Conservation (phyloP, 2,113 vertebrate genomes). For the Gobius niger region DNA sequence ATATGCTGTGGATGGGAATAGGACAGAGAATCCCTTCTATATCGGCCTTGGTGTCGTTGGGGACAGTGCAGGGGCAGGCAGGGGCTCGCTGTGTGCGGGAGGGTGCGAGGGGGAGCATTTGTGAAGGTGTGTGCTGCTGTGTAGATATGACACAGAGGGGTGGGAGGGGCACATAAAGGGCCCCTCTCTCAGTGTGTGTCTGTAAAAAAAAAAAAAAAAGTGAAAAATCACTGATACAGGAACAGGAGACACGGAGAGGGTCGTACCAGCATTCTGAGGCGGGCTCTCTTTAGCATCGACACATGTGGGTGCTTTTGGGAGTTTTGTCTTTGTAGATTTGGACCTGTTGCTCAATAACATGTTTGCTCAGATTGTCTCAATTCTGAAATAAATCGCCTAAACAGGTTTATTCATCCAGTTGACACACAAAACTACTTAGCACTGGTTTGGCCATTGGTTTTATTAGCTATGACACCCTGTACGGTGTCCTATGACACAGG, state of each 20-base stretch:
- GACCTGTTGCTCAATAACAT: no score
- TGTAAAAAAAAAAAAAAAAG: background rate
- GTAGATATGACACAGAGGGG: constrained; percentile 30
- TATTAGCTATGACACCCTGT: no score
- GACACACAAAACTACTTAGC: no score
- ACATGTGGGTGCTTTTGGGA: background rate
- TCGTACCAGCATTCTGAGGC: background rate
- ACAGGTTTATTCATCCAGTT: no score
- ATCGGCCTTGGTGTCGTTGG: constrained; percentile 31
- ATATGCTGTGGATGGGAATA: constrained; percentile 31
- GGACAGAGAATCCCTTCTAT: constrained; percentile 51
- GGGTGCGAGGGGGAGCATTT: constrained; percentile 7
- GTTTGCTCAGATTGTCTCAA: no score
- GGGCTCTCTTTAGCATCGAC: background rate
- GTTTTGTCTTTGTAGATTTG: background rate
- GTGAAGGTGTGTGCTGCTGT: constrained; percentile 12
- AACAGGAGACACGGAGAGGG: background rate
- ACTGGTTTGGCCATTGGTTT: no score
- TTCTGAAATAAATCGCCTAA: no score
- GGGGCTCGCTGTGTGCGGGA: constrained; percentile 8
- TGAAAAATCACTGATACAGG: constrained; percentile 1
- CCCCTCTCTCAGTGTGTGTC: constrained; percentile 15
- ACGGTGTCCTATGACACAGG: no score
- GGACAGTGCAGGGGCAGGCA: constrained; percentile 23
- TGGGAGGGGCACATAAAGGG: background rate